Evolutionary conservation across 35 echinoderm and acorn worm species (phyloP), one percentile per base, ranked within the genome.

Genomic region (Acanthaster planci): DNA sequence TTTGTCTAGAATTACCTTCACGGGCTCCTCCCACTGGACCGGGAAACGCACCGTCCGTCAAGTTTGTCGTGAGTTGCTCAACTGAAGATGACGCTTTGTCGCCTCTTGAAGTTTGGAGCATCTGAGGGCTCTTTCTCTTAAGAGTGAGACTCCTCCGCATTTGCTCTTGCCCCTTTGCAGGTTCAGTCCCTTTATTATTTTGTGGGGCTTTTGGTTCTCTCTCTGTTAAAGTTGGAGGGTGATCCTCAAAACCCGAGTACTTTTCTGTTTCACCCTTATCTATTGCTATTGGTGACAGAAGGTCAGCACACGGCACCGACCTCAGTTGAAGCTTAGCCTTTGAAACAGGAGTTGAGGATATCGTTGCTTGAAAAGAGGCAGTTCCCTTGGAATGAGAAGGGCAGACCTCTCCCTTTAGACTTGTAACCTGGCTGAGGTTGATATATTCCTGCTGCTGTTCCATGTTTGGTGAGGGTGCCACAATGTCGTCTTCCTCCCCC

Each of bases 401-500:
- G 37, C 37, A 36, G 17, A 38, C 19, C 18, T 39, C 32, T 47
- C 37, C 23, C 37, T 79, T 51, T 21, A 2, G 77, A 37, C 31
- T 18, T 8, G 77, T 17, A 26, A 37, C 29, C 59, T 35, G 81
- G 51, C 27, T 36, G 9, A 58, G 55, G 44, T 57, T 83, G 7
- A 83, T 32, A 58, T 37, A 83, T 38, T 83, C 81, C 44, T 64
- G 81, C 56, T 83, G 81, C 57, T 44, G 52, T 37, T 51, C 27
- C 30, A 68, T 76, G 30, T 84, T 34, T 23, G 89, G 82, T 22
- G 93, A 91, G n/a, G 88, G 88, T 21, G 89, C 85, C 17, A 91
- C 52, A 75, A 91, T 82, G 19, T 79, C 86, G 64, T 78, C 54
- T 32, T 51, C 85, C 16, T 78, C 84, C 12, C 42, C 42, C 37